Base-by-base conservation (phyloP, 2,113 vertebrate genomes). In the Prochilodus magdalenae region DNA sequence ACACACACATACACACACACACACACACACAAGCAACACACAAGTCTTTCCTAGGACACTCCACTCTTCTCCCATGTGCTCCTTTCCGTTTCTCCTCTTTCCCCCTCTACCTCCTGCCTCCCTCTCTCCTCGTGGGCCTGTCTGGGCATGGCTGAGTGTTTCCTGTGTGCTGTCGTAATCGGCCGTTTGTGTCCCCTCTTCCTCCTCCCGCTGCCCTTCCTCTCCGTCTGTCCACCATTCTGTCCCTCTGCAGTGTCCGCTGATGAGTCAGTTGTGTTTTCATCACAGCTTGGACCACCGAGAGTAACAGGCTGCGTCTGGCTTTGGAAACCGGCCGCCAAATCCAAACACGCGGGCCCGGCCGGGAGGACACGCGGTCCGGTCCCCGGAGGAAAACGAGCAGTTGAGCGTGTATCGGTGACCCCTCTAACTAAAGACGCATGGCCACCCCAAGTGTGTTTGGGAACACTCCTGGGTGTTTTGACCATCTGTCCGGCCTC, bases 221-320 rank as follows among this genome's bases (percentile, higher is more conserved):
- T 40, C 62, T 69, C 73, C 73, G 73, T 82, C 73, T 82, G 80
- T 69, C 67, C 26, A 60, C 62, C 33, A 40, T 30, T 33, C 80
- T 69, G 80, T 20, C 22, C 55, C 40, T 18, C 60, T 57, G 24
- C 44, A 40, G 26, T 30, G 33, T 26, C 57, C 49, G 33, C 22
- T 36, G 63, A 55, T 40, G 71, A 16, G 71, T 73, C 60, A 73
- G 66, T 81, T 49, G 69, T 77, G 49, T 62, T 82, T 82, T 77
- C 83, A 69, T 73, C 79, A 81, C 79, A 85, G 79, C 79, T 77
- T 80, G 79, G 69, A 66, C 49, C 26, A 63, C 27, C 73, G 65
- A 78, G 71, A 60, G 78, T 67, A 78, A 70, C 79, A 81, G 79
- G 27, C 69, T 82, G 74, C 77, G 75, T 80, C 74, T 85, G 70